Base-by-base conservation (phyloP, 2,888 invertebrate species). In the Lysandra bellargus region DNA sequence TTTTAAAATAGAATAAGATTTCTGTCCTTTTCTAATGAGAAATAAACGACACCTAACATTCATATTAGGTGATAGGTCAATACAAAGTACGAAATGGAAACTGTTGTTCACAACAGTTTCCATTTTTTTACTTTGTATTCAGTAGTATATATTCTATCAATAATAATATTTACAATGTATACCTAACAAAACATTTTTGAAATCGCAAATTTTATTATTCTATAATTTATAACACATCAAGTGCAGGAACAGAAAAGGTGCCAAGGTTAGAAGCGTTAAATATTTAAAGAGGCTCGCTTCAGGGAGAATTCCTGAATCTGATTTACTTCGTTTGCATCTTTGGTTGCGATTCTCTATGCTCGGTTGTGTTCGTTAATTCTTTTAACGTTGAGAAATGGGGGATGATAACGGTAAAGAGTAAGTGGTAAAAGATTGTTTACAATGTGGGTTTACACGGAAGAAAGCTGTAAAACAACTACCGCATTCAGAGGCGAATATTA, bases 231-330 rank as follows among this genome's bases (percentile, higher is more conserved):
- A 75, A 14, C 14, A 75, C 49, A 81, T 81, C 81, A 79, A 80
- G 12, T 64, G 53, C 53, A 40, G 81, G 77, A 80, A 80, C 80
- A 78, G 79, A 81, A 81, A 81, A 81, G 80, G 80, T 81, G 82
- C 75, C 81, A 82, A 82, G 83, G 82, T 79, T 79, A 80, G 76
- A 74, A 30, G 73, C 77, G 49, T 76, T 84, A 81, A 84, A 84
- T 83, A 83, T 84, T 83, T 82, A 78, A 84, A 79, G 76, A 81
- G 79, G 76, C 76, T 76, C 79, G 79, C 79, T 78, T 73, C 80
- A 78, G 57, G 37, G 78, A 81, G 78, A 57, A 76, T 57, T 76
- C 57, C 30, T 57, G 76, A 33, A 76, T 76, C 53, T 57, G 76
- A 76, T 76, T 76, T 76, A 53, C 76, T 76, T 57, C 76, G 76